Evolutionary conservation across 2,113 vertebrate species (phyloP).

Genomic region (Campylorhamphus procurvoides): DNA sequence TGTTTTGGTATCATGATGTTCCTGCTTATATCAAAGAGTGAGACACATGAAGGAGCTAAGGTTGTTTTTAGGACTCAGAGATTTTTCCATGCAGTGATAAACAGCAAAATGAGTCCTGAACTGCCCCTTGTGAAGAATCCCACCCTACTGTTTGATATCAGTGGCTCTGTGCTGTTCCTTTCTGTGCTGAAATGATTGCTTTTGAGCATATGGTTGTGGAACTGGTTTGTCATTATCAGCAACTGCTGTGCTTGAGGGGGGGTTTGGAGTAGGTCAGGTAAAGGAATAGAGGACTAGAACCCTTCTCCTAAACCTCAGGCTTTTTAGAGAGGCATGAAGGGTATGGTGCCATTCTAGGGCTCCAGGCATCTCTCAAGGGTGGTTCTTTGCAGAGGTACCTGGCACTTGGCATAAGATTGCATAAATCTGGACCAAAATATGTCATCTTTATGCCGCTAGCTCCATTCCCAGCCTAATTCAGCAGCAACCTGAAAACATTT

Average conservation of each 20-base stretch:
- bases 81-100: background rate
- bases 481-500: background rate
- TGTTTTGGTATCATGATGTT: background rate
- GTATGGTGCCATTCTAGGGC: background rate
- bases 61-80: background rate
- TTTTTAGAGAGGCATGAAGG: background rate
- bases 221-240: background rate
- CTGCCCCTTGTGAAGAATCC: background rate
- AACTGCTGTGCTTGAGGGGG: rapidly evolving
- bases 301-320: background rate
- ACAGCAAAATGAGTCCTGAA: background rate
- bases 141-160: background rate
- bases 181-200: background rate
- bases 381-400: background rate
- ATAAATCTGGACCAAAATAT: background rate
- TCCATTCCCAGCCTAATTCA: background rate
- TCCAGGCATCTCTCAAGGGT: background rate
- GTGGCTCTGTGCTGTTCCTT: background rate
- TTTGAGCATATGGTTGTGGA: background rate
- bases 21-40: background rate
- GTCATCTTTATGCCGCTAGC: background rate
- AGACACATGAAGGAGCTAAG: background rate
- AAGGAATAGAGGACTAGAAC: background rate
- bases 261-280: background rate
- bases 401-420: background rate